Base-by-base conservation (phyloP, 2,113 vertebrate species). In the Sterna hirundo region DNA sequence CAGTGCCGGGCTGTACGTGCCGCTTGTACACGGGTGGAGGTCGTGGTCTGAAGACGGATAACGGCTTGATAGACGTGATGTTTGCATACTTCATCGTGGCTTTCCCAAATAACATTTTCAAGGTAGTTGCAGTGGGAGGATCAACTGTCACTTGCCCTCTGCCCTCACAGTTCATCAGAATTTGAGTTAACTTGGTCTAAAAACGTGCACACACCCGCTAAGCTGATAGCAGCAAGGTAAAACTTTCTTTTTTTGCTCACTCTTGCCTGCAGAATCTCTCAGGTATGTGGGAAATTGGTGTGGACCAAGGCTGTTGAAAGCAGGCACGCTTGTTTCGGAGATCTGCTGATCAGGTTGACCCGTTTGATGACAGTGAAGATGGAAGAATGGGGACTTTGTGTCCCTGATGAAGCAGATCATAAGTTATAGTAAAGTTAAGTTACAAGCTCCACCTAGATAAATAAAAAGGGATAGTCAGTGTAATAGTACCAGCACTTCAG, bases 11-110 rank as follows among this genome's bases (percentile, higher is more conserved):
- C 46, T 0, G 1, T 3, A 0, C 1, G 18, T 6, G 42, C 42
- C 5, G 25, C 80, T 10, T 4, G 15, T n/a, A 80, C 25, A 0
- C 8, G 44, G 34, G 44, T 30, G 14, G 42, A 12, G 46, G 49
- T 34, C 2, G 0, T 2, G 42, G 2, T n/a, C 23, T 55, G 54
- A 14, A 5, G 29, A 40, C 60, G 58, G 54, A 0, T 27, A 4
- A 5, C 1, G 72, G 46, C 72, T 14, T 0, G 12, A 1, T 1
- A 17, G 13, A 23, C 1, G 0, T 1, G 7, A 3, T 0, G 5
- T 10, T 25, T 14, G 10, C 3, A 0, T 17, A 3, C 15, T 40
- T 27, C 0, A 1, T 27, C 5, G 3, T 51, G 8, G 2, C 10
- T 71, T 42, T 72, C 51, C 76, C 22, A 49, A 47, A 25, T 32